Evolutionary conservation across 2,888 invertebrate species (phyloP), one percentile per base, ranked within the genome.

Genomic region (Pristionchus japonicus): DNA sequence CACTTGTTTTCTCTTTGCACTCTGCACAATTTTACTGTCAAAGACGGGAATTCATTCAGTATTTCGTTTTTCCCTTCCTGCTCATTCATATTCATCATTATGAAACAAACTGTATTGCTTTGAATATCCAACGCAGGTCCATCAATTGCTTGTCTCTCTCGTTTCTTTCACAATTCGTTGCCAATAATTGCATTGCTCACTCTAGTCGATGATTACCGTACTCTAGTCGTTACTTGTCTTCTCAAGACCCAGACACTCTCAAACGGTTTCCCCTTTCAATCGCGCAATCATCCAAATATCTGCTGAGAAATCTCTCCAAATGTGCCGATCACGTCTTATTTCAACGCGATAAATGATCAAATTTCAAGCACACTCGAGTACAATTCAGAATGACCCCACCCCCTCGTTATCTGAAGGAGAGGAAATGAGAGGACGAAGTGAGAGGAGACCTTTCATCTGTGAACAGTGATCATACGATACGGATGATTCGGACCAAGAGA

Each of bases 161-260:
- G 7, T 31, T 82, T 57, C 82, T 49, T 57, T 52, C 52, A 52
- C 34, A 11, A 31, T 52, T n/a, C 20, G 34, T 52, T 27, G 49
- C 52, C 82, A 82, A 52, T 52, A 82, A 49, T n/a, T 52, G 31
- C 52, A 31, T 82, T 77, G 82, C 82, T 82, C 49, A 52, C 20
- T 82, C 82, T 82, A 52, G 52, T 52, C 49, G 34, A 52, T 82
- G 34, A 82, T 82, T 82, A 57, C 52, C 34, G 37, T 82, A 52
- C 23, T 82, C 82, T 82, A 82, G 82, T 82, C 82, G 52, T 82
- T 52, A 31, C 82, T 49, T 49, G 49, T 52, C 34, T 52, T 57
- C 43, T 77, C 77, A 13, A 40, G 77, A 77, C 77, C 77, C 77
- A 57, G 31, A 82, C 52, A 11, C 27, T 49, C 52, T 82, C 52